Evolutionary conservation across 1,140 invertebrate genomes (phyloP).

Genomic region (Wiebesia pumilae): DNA sequence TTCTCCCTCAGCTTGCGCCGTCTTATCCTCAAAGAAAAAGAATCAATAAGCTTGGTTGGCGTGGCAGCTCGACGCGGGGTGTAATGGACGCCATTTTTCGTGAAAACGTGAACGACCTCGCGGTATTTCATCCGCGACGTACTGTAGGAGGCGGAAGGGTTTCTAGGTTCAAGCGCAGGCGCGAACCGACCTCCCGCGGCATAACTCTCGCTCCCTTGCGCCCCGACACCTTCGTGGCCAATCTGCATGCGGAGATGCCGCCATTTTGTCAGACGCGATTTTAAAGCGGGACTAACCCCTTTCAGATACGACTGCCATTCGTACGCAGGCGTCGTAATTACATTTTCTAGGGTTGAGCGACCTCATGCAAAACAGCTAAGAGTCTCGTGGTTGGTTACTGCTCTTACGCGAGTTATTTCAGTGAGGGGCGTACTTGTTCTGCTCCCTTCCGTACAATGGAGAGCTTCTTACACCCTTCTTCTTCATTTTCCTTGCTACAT

Average conservation of each 20-base stretch:
- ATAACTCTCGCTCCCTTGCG: conserved; percentile 62
- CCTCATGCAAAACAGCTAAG: conserved; percentile 23
- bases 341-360: conserved; percentile 12
- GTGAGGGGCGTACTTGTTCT: background rate
- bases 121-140: conserved; percentile 40
- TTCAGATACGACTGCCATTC: conserved; percentile 3
- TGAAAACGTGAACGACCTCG: conserved; percentile 55
- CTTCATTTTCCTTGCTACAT: too few species aligned
- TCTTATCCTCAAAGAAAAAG: background rate
- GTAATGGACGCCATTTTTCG: conserved; percentile 60
- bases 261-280: conserved; percentile 69
- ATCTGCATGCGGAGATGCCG: conserved; percentile 73
- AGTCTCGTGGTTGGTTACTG: background rate
- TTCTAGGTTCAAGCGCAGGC: conserved; percentile 65
- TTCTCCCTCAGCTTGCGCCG: background rate
- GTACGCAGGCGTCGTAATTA: background rate
- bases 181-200: conserved; percentile 70
- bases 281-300: conserved; percentile 61
- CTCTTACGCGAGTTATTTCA: background rate
- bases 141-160: conserved; percentile 61
- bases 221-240: conserved; percentile 61
- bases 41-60: conserved; percentile 5
- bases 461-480: too few species aligned
- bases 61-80: background rate
- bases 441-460: too few species aligned